phyloP scores from a whole-genome alignment of 2,888 invertebrate species.

The Mythimna impura region DNA sequence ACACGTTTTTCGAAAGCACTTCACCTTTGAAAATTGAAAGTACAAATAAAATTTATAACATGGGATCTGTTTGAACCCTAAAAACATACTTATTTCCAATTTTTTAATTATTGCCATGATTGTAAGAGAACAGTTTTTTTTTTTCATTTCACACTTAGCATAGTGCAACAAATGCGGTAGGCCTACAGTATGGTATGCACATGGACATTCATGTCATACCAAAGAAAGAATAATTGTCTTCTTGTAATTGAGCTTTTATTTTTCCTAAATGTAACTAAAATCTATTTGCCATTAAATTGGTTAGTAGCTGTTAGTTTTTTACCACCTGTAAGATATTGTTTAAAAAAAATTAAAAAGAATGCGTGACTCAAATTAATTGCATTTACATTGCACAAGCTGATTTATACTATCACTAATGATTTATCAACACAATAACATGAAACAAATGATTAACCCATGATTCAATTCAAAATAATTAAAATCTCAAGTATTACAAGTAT shows the following conservation, averaged over 20 bases:
- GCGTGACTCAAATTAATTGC: conserved; percentile 24
- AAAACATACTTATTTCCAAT: not conserved
- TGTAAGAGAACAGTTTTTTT: not conserved
- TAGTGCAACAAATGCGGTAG: not conserved
- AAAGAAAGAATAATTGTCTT: not conserved
- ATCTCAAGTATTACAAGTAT: conserved; percentile 22
- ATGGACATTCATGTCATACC: not conserved
- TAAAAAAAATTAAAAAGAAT: not conserved
- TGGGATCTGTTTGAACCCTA: not conserved
- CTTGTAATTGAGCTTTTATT: not conserved
- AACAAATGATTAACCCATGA: conserved; percentile 12
- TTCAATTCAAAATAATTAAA: conserved; percentile 32
- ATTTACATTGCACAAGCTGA: conserved; percentile 37
- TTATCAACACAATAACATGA: conserved; percentile 30
- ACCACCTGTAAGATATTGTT: too few species aligned
- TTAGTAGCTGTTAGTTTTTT: not conserved
- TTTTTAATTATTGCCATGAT: not conserved
- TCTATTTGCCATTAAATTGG: not conserved
- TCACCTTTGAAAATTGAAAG: not conserved
- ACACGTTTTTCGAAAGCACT: not conserved
- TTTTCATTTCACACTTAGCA: not conserved
- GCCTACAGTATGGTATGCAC: not conserved
- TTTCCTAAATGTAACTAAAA: not conserved
- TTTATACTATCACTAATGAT: conserved; percentile 28
- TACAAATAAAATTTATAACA: not conserved